Base-by-base conservation (phyloP, 2,888 invertebrate genomes). In the Sicus ferrugineus region DNA sequence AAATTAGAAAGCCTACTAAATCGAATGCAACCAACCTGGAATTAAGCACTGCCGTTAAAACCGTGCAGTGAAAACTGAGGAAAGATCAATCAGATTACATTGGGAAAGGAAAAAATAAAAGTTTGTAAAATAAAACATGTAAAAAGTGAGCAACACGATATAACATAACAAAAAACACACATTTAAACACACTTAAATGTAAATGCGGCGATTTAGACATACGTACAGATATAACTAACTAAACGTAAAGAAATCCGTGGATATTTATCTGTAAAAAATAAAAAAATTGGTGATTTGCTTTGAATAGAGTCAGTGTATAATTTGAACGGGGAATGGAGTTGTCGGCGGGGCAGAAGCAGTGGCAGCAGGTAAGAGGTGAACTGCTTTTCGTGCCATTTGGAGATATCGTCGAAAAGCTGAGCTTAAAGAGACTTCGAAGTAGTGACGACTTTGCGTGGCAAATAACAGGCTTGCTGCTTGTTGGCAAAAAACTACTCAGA, bases 71-170 rank as follows among this genome's bases (percentile, higher is more conserved):
- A 11, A 58, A 38, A 61, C n/a, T 38, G 23, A 62, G 38, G 26
- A 46, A 2, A 11, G 42, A 62, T 23, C 28, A 23, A 21, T 52
- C 42, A 26, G 28, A 38, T 28, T 4, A 30, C n/a, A 28, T 28
- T 21, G 14, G 38, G n/a, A 23, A 23, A 75, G 74, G n/a, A n/a
- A n/a, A 34, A 9, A 34, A 14, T 34, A 74, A 75, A 74, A 75
- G 75, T 71, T 74, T 72, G 71, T 73, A 71, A 54, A 70, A 70
- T 46, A n/a, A n/a, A n/a, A n/a, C n/a, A n/a, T n/a, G n/a, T n/a
- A n/a, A n/a, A n/a, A n/a, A n/a, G n/a, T n/a, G n/a, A n/a, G n/a
- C n/a, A n/a, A n/a, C n/a, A n/a, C n/a, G n/a, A n/a, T n/a, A n/a
- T n/a, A n/a, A n/a, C n/a, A n/a, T 9, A 66, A 63, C n/a, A 69